Conservation (phyloP, 92 coral and sea anemone species). For the Umimayanthus chanpuru region DNA sequence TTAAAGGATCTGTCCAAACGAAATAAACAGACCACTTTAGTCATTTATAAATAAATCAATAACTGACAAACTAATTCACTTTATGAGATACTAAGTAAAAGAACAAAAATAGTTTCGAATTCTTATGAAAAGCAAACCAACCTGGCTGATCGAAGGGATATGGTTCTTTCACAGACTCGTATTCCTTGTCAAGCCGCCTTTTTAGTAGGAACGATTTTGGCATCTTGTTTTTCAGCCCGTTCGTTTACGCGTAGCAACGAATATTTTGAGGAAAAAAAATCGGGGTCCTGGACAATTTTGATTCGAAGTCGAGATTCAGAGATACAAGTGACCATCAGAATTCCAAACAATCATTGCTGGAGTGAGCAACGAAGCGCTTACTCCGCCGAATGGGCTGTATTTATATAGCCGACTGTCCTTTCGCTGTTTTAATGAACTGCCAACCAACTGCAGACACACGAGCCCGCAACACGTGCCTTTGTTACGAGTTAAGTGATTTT, state of each 20-base stretch:
- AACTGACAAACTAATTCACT: neutral
- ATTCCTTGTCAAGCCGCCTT: constrained; percentile 59
- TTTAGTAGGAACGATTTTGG: constrained; percentile 80
- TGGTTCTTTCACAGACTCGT: constrained; percentile 10
- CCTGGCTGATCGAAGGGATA: constrained; percentile 8
- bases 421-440: constrained; percentile 50
- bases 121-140: neutral
- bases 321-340: neutral
- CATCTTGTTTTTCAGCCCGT: constrained; percentile 46
- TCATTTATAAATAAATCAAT: neutral
- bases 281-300: neutral
- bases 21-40: neutral
- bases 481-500: neutral
- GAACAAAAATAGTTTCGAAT: neutral
- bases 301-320: neutral
- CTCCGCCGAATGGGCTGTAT: neutral
- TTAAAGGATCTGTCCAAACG: constrained; percentile 7
- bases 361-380: neutral
- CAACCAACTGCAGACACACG: constrained; percentile 40
- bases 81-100: neutral
- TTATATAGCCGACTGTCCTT: constrained; percentile 69
- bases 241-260: neutral
- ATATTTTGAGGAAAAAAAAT: neutral
- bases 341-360: neutral
- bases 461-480: constrained; percentile 12